A percentile compares a stretch with the other conserved stretches of the same genome.
These are phyloP conservation scores for Magallana nippona DNA, from an alignment of 2,888 invertebrate species.

Conservation along the genomic window DNA sequence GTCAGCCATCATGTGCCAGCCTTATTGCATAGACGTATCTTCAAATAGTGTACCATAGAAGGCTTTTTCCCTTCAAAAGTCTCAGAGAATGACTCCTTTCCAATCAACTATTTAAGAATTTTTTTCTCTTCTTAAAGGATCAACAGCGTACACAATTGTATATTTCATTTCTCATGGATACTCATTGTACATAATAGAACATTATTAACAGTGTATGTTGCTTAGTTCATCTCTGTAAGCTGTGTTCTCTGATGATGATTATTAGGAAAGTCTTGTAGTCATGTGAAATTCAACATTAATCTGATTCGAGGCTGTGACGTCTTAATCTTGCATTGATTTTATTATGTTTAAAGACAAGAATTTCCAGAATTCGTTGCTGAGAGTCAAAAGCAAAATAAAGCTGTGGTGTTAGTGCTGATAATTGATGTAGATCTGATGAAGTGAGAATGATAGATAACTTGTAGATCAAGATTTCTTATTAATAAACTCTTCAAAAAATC, in stretches of 20 bases:
- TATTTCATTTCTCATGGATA: constrained; percentile 25
- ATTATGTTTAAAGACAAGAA: too few species aligned
- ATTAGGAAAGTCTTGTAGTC: not conserved
- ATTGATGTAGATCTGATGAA: too few species aligned
- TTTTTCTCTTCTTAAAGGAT: not conserved
- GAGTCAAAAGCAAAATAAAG: too few species aligned
- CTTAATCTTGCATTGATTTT: too few species aligned
- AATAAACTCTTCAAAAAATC: too few species aligned
- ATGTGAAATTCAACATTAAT: not conserved
- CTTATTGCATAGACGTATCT: constrained; percentile 8
- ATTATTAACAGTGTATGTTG: constrained; percentile 16
- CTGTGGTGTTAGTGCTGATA: too few species aligned
- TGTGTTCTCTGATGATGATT: not conserved
- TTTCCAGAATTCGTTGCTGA: too few species aligned
- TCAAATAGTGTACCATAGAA: not conserved
- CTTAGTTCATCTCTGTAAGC: constrained; percentile 5
- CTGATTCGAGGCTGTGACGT: too few species aligned
- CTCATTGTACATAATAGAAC: constrained; percentile 18
- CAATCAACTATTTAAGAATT: constrained; percentile 19
- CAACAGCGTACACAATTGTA: not conserved
- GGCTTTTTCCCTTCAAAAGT: not conserved
- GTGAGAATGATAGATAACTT: too few species aligned
- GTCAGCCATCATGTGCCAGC: constrained; percentile 19
- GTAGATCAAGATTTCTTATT: too few species aligned
- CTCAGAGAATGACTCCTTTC: constrained; percentile 15